Percentiles rank a stretch among this genome's conserved stretches.
These are phyloP conservation scores for Drosophila gaucha DNA, from an alignment of 2,888 invertebrate species.

Conservation along the genomic window DNA sequence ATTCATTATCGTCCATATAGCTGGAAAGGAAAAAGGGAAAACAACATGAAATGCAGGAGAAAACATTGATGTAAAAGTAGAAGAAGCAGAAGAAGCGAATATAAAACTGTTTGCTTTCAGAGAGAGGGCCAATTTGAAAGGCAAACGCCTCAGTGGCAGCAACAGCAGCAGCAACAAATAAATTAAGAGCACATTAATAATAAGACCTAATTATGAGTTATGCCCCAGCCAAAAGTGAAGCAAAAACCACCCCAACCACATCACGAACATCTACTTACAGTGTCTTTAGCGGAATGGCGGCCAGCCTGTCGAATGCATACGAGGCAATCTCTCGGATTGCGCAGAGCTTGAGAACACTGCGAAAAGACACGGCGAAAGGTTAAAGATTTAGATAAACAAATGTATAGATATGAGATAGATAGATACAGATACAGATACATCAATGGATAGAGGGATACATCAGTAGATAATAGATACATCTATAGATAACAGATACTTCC, in stretches of 20 bases:
- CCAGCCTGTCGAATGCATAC: slow-evolving; percentile 82
- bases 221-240: slow-evolving; percentile 16
- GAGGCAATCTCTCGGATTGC: slow-evolving; percentile 82
- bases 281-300: slow-evolving; percentile 78
- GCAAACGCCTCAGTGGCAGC: slow-evolving; percentile 10
- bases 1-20: slow-evolving; percentile 85
- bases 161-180: slow-evolving; percentile 34
- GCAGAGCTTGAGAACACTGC: slow-evolving; percentile 85
- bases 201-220: slow-evolving; percentile 71
- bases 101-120: slow-evolving; percentile 7
- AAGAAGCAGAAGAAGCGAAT: background rate
- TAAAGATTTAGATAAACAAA: slow-evolving; percentile 4
- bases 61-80: background rate
- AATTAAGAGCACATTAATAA: slow-evolving; percentile 75
- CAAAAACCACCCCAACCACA: no score
- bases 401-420: background rate
- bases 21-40: slow-evolving; percentile 68
- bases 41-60: slow-evolving; percentile 2
- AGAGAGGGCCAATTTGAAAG: slow-evolving; percentile 27
- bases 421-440: background rate
- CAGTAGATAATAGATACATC: no score
- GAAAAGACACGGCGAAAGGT: slow-evolving; percentile 6
- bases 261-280: slow-evolving; percentile 70
- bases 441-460: no score
- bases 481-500: no score